phyloP scores from a whole-genome alignment of 1,140 invertebrate species.

The Tetramorium parvispinum region DNA sequence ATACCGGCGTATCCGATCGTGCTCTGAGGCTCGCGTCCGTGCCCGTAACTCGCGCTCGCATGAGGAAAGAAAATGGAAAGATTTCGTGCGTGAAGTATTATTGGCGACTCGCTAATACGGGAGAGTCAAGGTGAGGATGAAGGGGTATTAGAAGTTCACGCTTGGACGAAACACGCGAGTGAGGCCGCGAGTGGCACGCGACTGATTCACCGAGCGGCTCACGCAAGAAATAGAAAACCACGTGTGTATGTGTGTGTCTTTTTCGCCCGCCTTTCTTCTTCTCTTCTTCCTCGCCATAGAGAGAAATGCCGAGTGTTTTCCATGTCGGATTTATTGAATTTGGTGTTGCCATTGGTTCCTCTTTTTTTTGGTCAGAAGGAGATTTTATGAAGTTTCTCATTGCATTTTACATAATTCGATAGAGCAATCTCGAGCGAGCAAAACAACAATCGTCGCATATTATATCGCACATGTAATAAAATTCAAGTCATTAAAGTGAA shows the following conservation, averaged over 20 bases:
- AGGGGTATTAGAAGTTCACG: conserved; percentile 77
- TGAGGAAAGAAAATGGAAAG: conserved; percentile 74
- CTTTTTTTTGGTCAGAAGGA: neutral
- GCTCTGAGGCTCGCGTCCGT: conserved; percentile 36
- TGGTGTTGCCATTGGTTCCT: neutral
- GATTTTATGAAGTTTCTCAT: neutral
- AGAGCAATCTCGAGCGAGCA: neutral
- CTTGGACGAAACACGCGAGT: conserved; percentile 81
- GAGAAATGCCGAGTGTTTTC: conserved; percentile 5
- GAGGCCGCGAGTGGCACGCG: conserved; percentile 77
- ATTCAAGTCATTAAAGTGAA: neutral
- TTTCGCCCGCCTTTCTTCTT: neutral
- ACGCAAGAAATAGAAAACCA: conserved; percentile 72
- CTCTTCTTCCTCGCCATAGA: neutral
- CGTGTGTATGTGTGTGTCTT: conserved; percentile 38
- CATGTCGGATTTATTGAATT: conserved; percentile 6
- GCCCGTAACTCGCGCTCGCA: conserved; percentile 70
- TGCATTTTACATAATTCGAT: neutral
- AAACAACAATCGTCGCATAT: neutral
- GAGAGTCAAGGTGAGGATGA: conserved; percentile 79
- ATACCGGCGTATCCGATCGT: conserved; percentile 39
- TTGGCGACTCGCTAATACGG: conserved; percentile 72
- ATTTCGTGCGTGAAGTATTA: conserved; percentile 77
- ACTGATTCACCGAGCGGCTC: conserved; percentile 69
- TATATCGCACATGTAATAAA: neutral